Evolutionary conservation across 1,140 invertebrate species (phyloP), one percentile per base, ranked within the genome.

Genomic region (Argopecten irradians): DNA sequence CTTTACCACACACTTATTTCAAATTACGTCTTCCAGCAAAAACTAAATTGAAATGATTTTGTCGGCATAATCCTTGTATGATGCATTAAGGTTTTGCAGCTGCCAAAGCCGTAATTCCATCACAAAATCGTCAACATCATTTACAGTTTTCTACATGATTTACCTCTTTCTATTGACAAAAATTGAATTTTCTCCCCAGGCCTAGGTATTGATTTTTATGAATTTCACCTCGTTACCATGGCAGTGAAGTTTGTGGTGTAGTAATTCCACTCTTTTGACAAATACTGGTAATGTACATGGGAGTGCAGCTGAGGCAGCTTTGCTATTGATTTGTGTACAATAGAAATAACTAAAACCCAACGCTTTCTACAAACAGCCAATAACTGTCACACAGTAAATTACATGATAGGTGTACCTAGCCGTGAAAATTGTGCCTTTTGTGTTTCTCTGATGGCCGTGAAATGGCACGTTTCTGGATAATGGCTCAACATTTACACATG

Each of bases 181-280:
- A 71, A 71, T 71, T 71, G 55, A 71, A 28, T 71, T 71, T 71
- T 71, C 55, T 71, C 2, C 16, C 55, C 55, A 28, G n/a, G 55
- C 55, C n/a, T 28, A 71, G 55, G 22, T 71, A 71, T 71, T 71
- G 55, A 71, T 71, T 71, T 71, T 71, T 71, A 71, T 71, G 22
- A 71, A 71, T 71, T 71, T 71, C 55, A 71, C 55, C 14, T 71
- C n/a, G 55, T 71, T 71, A 71, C 55, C 55, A 71, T 71, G 55
- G 55, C 55, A 71, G 55, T 71, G 55, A 71, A 71, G 55, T 71
- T 71, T 71, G 55, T 71, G 55, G 55, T 71, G 55, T 71, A 71
- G 55, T 71, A 71, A 71, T 71, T 28, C 28, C 55, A 71, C 22
- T 71, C n/a, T 5, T 71, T 71, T 71, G 55, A 71, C 55, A 71